These are phyloP conservation scores for Stenotaenia linearis DNA, from an alignment of 2,888 invertebrate genomes.

Conservation along the genomic window DNA sequence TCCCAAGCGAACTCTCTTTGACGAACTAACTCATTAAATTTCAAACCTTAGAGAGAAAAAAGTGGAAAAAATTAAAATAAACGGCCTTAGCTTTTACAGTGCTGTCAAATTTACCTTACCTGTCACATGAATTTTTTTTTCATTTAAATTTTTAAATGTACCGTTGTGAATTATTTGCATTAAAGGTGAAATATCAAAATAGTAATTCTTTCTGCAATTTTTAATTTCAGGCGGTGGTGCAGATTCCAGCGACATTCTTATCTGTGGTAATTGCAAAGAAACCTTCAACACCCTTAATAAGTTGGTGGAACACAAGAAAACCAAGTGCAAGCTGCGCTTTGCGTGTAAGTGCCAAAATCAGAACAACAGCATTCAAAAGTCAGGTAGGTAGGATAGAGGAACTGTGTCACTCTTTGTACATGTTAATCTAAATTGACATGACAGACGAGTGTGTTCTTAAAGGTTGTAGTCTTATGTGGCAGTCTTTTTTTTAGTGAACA, in stretches of 20 bases:
- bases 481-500: not conserved
- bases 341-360: slow-evolving; percentile 57
- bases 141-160: not conserved
- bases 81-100: not conserved
- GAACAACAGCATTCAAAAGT: slow-evolving; percentile 2
- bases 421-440: not conserved
- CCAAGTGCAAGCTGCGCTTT: slow-evolving; percentile 64
- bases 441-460: not conserved
- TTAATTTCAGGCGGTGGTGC: slow-evolving; percentile 43
- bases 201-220: not conserved
- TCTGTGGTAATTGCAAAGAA: slow-evolving; percentile 69
- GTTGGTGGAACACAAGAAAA: slow-evolving; percentile 66
- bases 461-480: not conserved
- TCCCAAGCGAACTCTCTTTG: not conserved
- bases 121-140: slow-evolving; percentile 17
- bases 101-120: not conserved
- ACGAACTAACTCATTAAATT: not conserved
- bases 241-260: slow-evolving; percentile 67
- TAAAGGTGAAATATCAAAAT: not conserved
- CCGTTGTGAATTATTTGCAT: not conserved
- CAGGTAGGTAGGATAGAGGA: not conserved
- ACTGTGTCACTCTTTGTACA: not conserved
- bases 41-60: slow-evolving; percentile 7
- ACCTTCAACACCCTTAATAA: slow-evolving; percentile 65
- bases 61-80: not conserved